A percentile compares a stretch with the other conserved stretches of the same genome.
Evolutionary conservation across 1,140 invertebrate genomes (phyloP).

Genomic region (Caenorhabditis briggsae): DNA sequence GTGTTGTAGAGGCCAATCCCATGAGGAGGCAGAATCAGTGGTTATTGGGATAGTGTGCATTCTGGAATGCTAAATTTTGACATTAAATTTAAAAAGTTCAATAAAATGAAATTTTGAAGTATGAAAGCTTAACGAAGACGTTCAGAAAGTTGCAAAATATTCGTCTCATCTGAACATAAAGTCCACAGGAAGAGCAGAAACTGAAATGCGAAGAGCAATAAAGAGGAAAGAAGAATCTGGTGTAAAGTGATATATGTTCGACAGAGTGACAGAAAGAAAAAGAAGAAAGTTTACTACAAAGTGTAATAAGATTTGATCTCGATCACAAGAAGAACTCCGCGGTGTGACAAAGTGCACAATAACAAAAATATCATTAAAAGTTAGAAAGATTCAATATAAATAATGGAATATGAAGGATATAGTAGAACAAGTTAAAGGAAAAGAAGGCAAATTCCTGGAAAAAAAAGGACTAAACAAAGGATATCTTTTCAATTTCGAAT

Average conservation of each 20-base stretch:
- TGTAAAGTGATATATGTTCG: constrained; percentile 49
- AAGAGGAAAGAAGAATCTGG: not conserved
- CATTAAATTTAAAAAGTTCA: too few relatives aligned
- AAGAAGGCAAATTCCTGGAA: too few relatives aligned
- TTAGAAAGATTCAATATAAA: not conserved
- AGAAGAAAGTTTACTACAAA: constrained; percentile 31
- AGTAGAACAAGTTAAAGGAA: too few relatives aligned
- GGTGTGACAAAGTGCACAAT: constrained; percentile 29
- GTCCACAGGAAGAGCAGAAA: not conserved
- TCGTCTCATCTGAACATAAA: not conserved
- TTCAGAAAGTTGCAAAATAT: constrained; percentile 13
- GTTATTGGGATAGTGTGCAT: constrained; percentile 45
- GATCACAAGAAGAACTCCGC: constrained; percentile 19
- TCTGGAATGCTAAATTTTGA: not conserved
- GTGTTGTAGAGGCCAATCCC: constrained; percentile 67
- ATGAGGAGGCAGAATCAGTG: not conserved
- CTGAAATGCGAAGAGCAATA: not conserved
- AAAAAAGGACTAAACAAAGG: too few relatives aligned
- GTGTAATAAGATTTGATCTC: constrained; percentile 40
- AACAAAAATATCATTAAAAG: not conserved
- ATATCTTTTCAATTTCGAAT: too few relatives aligned
- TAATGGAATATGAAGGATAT: too few relatives aligned
- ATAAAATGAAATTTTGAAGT: too few relatives aligned
- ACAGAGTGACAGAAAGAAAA: not conserved
- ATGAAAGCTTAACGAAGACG: too few relatives aligned